Conservation (phyloP, 2,888 invertebrate species). For the Ectemnius cavifrons region DNA sequence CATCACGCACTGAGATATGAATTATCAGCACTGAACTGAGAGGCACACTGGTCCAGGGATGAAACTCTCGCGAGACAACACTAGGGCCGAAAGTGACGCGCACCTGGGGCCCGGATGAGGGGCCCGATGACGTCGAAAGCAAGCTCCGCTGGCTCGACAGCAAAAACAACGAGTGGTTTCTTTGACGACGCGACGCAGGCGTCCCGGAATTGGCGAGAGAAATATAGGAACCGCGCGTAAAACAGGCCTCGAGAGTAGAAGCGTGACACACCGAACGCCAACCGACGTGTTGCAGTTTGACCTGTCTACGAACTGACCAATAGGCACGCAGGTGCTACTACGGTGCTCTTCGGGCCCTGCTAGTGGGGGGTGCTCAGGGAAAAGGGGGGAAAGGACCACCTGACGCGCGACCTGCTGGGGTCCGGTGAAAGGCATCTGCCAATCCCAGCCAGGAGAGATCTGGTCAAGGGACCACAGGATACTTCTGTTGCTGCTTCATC, state of each 20-base stretch:
- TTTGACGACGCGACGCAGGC: background rate
- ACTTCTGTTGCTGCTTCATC: background rate
- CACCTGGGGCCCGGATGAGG: background rate
- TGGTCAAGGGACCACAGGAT: background rate
- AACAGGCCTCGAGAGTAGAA: slow-evolving; percentile 40
- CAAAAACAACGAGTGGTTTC: background rate
- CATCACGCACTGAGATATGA: slow-evolving; percentile 31
- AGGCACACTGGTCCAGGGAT: slow-evolving; percentile 2
- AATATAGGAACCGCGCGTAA: slow-evolving; percentile 15
- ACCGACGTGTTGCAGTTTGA: slow-evolving; percentile 70
- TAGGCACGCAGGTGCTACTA: slow-evolving; percentile 60
- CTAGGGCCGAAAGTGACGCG: background rate
- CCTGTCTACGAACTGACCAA: slow-evolving; percentile 70
- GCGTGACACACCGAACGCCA: slow-evolving; percentile 59
- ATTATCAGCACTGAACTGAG: background rate
- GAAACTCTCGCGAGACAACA: slow-evolving; percentile 1
- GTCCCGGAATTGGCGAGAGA: background rate
- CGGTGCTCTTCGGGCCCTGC: slow-evolving; percentile 33
- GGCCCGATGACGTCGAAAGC: background rate
- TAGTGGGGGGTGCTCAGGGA: slow-evolving; percentile 26
- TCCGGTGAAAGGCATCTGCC: slow-evolving; percentile 33
- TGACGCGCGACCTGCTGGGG: slow-evolving; percentile 70
- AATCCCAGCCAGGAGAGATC: slow-evolving; percentile 8
- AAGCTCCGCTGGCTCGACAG: background rate
- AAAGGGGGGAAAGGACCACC: slow-evolving; percentile 57